phyloP scores from a whole-genome alignment of 2,888 invertebrate species.

The Fragum fragum region DNA sequence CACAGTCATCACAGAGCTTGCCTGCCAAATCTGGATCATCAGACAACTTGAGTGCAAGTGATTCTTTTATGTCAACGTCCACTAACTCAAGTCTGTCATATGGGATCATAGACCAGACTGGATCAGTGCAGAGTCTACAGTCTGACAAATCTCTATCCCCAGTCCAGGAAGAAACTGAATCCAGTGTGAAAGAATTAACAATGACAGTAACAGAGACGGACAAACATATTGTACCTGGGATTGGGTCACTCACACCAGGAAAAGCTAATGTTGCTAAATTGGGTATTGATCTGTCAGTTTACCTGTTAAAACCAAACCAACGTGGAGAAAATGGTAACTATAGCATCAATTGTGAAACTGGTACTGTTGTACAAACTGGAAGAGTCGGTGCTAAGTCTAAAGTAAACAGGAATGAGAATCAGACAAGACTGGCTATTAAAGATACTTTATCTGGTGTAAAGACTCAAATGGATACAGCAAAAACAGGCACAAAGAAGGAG shows the following conservation, averaged over 20 bases:
- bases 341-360: neutral
- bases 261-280: conserved; percentile 50
- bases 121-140: conserved; percentile 57
- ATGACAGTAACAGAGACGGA: neutral
- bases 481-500: conserved; percentile 37
- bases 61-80: conserved; percentile 47
- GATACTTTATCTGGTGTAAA: conserved; percentile 58
- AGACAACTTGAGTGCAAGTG: conserved; percentile 43
- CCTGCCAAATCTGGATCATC: conserved; percentile 49
- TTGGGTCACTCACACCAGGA: conserved; percentile 50
- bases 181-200: neutral
- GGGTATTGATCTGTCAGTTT: conserved; percentile 64
- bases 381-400: neutral
- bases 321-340: conserved; percentile 2
- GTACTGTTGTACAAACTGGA: neutral
- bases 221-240: neutral
- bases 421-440: conserved; percentile 55
- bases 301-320: conserved; percentile 58
- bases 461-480: conserved; percentile 48
- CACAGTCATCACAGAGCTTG: conserved; percentile 59
- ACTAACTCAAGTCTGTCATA: conserved; percentile 51
- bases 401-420: conserved; percentile 39
- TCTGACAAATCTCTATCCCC: conserved; percentile 59
- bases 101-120: conserved; percentile 46
- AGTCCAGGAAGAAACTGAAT: conserved; percentile 54